Percentiles rank a stretch among this genome's conserved stretches.
Conservation (phyloP, 2,888 invertebrate genomes). For the Celastrina argiolus region DNA sequence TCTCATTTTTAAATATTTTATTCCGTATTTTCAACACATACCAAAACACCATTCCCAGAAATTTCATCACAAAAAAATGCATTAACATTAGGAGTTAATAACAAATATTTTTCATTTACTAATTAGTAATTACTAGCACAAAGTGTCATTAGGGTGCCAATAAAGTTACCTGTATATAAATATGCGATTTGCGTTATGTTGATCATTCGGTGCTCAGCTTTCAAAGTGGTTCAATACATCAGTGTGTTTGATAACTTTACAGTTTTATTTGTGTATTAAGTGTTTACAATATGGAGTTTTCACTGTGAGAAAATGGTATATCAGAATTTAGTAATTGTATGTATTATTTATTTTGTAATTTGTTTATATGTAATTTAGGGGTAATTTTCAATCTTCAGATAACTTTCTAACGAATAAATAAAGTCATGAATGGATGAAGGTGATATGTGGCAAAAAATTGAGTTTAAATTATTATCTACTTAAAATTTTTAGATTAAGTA, state of each 20-base stretch:
- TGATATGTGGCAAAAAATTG: too few relatives aligned
- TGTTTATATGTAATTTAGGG: too few relatives aligned
- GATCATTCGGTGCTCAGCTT: background rate
- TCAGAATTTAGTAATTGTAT: too few relatives aligned
- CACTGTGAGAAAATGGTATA: background rate
- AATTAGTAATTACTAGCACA: background rate
- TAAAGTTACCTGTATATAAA: conserved; percentile 8
- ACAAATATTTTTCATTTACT: conserved; percentile 6
- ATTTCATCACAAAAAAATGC: background rate
- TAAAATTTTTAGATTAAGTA: too few relatives aligned
- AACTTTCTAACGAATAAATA: too few relatives aligned
- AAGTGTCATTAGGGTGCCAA: conserved; percentile 7
- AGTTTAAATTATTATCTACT: too few relatives aligned
- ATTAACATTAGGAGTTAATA: background rate
- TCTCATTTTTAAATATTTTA: too few relatives aligned
- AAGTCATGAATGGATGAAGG: too few relatives aligned
- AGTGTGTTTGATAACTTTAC: background rate
- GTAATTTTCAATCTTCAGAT: too few relatives aligned
- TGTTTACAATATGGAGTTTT: background rate
- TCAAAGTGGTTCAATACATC: background rate
- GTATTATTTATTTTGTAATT: too few relatives aligned
- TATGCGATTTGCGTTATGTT: background rate
- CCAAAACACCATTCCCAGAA: background rate
- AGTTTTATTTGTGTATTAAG: background rate
- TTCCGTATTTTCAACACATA: background rate